Conservation (phyloP, 2,113 vertebrate species). For the Nerophis ophidion region DNA sequence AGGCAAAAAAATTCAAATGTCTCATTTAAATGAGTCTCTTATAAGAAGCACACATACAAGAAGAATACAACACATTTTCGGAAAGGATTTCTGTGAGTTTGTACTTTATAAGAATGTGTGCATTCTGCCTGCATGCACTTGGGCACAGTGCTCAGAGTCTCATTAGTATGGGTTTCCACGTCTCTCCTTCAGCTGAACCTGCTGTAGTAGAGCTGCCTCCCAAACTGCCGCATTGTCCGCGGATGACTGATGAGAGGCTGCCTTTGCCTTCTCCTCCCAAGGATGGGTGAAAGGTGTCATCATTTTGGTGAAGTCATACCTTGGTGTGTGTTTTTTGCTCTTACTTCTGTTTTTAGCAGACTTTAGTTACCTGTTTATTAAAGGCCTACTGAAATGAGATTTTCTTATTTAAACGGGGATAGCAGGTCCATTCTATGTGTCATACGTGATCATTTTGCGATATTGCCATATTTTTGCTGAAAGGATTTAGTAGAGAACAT, state of each 20-base stretch:
- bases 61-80: not conserved
- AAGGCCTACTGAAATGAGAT: no score
- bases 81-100: conserved; percentile 7
- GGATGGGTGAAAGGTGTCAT: conserved; percentile 48
- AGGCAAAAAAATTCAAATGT: no score
- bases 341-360: no score
- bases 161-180: conserved; percentile 64
- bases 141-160: conserved; percentile 52
- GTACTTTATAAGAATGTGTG: conserved; percentile 34
- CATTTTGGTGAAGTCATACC: conserved; percentile 20
- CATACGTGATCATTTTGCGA: no score
- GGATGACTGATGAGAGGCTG: conserved; percentile 44
- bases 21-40: not conserved
- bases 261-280: conserved; percentile 47
- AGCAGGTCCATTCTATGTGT: no score
- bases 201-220: conserved; percentile 56
- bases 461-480: no score
- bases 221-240: conserved; percentile 66
- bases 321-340: no score
- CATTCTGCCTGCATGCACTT: conserved; percentile 37
- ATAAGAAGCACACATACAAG: not conserved
- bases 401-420: no score
- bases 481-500: no score
- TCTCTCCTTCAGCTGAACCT: conserved; percentile 71
- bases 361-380: no score